phyloP scores from a whole-genome alignment of 2,113 vertebrate species.

The Prunella fulvescens region DNA sequence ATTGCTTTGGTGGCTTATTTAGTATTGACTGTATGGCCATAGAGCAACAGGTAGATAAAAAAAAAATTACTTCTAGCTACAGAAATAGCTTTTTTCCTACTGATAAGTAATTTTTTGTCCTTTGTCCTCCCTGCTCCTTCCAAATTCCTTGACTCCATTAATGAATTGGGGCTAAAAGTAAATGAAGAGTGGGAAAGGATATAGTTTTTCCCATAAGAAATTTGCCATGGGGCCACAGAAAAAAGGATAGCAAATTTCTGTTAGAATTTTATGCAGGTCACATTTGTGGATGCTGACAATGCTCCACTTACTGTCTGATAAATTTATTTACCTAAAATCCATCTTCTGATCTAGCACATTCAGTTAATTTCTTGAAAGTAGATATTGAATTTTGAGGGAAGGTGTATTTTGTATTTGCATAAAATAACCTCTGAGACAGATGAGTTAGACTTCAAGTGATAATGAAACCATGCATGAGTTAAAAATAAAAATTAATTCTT shows the following conservation, averaged over 20 bases:
- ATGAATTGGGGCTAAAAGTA: background rate
- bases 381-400: background rate
- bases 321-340: background rate
- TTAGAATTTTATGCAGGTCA: background rate
- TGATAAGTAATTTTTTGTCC: background rate
- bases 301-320: background rate
- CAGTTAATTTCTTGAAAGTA: background rate
- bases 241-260: background rate
- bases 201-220: background rate
- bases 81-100: background rate
- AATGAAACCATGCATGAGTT: background rate
- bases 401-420: background rate
- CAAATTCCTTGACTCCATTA: background rate
- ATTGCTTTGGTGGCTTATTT: background rate
- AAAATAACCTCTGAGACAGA: background rate
- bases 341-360: background rate
- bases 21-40: background rate
- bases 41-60: background rate
- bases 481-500: background rate
- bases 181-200: background rate
- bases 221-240: background rate
- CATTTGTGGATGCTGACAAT: background rate
- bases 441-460: background rate
- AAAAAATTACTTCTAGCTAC: background rate
- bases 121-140: background rate